Evolutionary conservation across 2,797 vertebrate genomes (phyloP).

Genomic region (Heterohyrax brucei): DNA sequence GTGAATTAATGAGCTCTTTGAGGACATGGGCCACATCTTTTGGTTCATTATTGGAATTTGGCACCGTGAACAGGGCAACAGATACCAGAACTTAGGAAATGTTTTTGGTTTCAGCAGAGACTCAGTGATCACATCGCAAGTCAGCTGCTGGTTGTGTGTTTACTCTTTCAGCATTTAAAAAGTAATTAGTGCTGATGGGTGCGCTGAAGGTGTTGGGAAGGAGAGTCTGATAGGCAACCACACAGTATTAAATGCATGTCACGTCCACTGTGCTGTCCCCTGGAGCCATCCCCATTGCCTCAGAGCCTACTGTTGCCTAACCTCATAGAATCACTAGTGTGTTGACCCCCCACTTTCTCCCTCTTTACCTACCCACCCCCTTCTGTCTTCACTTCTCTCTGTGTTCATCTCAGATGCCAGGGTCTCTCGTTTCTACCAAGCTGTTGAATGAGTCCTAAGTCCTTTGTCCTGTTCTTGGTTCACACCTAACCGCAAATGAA

Average conservation of each 20-base stretch:
- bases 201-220: rapidly evolving
- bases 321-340: not conserved
- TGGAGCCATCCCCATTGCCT: not conserved
- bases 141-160: not conserved
- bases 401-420: not conserved
- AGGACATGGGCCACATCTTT: not conserved
- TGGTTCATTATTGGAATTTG: not conserved
- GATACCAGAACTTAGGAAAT: not conserved
- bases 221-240: not conserved
- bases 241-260: too few species aligned
- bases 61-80: not conserved
- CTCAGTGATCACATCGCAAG: not conserved
- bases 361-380: not conserved
- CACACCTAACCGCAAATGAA: not conserved
- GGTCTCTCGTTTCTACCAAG: not conserved
- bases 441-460: not conserved
- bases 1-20: not conserved
- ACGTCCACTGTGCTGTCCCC: rapidly evolving
- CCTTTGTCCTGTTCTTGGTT: not conserved
- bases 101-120: not conserved
- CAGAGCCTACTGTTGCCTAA: not conserved
- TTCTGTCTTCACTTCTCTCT: not conserved
- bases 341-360: not conserved
- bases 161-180: not conserved
- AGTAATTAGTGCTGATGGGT: rapidly evolving